Conservation (phyloP, 2,113 vertebrate genomes). For the Axis porcinus region DNA sequence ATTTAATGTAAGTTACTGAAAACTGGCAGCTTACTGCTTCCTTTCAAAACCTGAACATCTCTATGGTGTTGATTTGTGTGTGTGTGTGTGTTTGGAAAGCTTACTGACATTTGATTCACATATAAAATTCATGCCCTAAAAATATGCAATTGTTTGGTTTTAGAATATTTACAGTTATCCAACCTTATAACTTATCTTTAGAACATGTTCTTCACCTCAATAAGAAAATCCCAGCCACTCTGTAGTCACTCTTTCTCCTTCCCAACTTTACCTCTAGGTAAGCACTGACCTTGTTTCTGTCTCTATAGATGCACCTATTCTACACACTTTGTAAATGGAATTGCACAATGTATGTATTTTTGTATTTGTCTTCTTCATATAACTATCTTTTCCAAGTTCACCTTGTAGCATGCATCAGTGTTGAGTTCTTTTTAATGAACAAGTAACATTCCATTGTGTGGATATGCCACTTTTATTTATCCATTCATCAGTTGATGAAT, state of each 20-base stretch:
- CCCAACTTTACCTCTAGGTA: background rate
- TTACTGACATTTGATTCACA: background rate
- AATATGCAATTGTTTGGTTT: background rate
- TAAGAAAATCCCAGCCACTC: background rate
- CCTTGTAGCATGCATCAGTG: background rate
- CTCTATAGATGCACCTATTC: background rate
- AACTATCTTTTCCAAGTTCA: background rate
- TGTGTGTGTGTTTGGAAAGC: background rate
- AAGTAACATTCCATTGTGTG: background rate
- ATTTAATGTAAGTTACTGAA: background rate
- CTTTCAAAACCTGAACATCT: background rate
- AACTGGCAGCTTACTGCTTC: background rate
- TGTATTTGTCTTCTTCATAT: background rate
- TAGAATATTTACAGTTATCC: background rate
- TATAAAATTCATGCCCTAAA: background rate
- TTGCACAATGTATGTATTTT: background rate
- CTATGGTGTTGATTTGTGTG: background rate
- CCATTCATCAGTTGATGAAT: background rate
- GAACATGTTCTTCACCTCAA: accelerated
- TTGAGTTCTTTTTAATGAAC: background rate
- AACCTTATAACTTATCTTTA: background rate
- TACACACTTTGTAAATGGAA: background rate
- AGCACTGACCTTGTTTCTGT: background rate
- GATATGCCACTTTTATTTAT: background rate
- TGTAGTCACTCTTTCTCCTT: background rate